Percentiles rank a stretch among this genome's conserved stretches.
Evolutionary conservation across 2,797 vertebrate species (phyloP).

Genomic region (Ibycter americanus): DNA sequence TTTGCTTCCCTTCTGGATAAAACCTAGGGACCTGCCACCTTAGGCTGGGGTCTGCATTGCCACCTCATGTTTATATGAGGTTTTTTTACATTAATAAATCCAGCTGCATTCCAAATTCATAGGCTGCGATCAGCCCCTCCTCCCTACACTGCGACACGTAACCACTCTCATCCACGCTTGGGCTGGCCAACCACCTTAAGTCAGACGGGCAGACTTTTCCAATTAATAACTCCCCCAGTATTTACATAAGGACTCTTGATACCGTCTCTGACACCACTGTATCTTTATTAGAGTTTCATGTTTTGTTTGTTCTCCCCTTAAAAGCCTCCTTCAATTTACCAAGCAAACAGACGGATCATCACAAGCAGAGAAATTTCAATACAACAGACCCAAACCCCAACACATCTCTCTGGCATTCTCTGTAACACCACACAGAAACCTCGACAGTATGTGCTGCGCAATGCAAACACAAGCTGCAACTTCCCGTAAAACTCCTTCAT

Average conservation of each 20-base stretch:
- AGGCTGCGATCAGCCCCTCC: background rate
- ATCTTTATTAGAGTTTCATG: background rate
- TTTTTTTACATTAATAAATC: background rate
- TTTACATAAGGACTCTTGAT: background rate
- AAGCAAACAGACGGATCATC: background rate
- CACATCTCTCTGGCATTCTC: background rate
- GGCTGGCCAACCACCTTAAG: background rate
- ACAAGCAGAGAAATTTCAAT: background rate
- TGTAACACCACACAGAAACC: background rate
- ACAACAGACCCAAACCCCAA: background rate
- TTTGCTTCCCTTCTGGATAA: background rate
- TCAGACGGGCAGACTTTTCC: background rate
- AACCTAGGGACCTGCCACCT: background rate
- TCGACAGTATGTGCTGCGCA: background rate
- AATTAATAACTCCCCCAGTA: background rate
- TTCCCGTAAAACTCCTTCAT: background rate
- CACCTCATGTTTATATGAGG: background rate
- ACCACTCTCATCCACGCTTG: background rate
- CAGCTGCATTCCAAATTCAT: background rate
- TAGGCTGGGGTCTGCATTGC: background rate
- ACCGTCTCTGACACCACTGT: background rate
- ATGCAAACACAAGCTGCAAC: background rate
- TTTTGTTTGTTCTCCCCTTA: background rate
- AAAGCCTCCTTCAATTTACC: background rate
- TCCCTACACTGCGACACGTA: fast-evolving